Evolutionary conservation across 1,140 invertebrate genomes (phyloP), one percentile per base, ranked within the genome.

Genomic region (Neocloeon triangulifer): DNA sequence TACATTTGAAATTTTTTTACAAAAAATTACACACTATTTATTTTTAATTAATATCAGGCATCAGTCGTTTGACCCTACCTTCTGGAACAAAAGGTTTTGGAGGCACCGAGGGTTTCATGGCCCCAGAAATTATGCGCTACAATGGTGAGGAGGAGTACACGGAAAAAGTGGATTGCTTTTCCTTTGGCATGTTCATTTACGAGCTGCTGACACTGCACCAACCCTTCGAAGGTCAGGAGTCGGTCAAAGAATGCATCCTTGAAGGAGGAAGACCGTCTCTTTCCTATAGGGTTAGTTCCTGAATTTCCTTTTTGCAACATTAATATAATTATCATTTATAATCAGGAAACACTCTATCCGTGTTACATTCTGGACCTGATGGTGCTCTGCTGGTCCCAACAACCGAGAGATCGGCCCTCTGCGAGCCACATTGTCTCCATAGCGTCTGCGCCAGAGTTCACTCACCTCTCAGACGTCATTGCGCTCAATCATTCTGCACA

Each of bases 141-240:
- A 96, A 96, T 51, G 94, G 94, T 0, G 92, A 97, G 52, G 88
- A 96, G 51, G 91, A 94, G 41, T 99, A 98, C 44, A 96, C 89
- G 0, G 89, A 96, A 50, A 97, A 96, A 62, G 79, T 96, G 10
- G 94, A 98, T 49, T 91, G 88, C 41, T 98, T 96, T 50, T 96
- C 91, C 0, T 97, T 95, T 58, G 91, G 88, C n/a, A 97, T 98
- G 89, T 84, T 97, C 42, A 64, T 98, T 37, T 98, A 96, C 53
- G 94, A 98, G 53, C 59, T 97, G 25, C 55, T 96, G 10, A 91
- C 85, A 4, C 59, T 96, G 18, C 73, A 86, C 30, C 80, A 86
- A 47, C 92, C 94, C 0, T 95, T 95, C 45, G 85, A 94, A 44
- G 68, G 86, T 39, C 79, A 92, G 43, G 89, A 94, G 47, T 81